A percentile compares a stretch with the other conserved stretches of the same genome.
phyloP scores from a whole-genome alignment of 2,888 invertebrate genomes.

The Falcaria lacertinaria region DNA sequence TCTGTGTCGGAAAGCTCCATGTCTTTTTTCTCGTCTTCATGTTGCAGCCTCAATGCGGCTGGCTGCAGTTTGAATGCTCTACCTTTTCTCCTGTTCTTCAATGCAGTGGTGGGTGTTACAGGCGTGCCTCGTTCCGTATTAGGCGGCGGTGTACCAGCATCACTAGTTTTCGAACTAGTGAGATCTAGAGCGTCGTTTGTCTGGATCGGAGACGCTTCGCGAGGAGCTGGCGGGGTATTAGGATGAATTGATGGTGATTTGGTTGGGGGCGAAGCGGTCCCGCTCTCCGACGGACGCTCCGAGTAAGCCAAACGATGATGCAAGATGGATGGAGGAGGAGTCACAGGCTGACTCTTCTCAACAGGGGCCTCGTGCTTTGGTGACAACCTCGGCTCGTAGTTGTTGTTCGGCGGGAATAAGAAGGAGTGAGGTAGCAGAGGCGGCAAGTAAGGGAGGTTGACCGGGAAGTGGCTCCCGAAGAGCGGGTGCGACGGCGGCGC shows the following conservation, averaged over 20 bases:
- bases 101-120: conserved; percentile 60
- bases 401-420: conserved; percentile 71
- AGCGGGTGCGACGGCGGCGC: conserved; percentile 57
- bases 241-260: conserved; percentile 49
- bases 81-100: conserved; percentile 89
- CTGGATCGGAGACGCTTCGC: conserved; percentile 32
- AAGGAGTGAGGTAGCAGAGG: conserved; percentile 72
- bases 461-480: conserved; percentile 66
- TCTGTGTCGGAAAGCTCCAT: conserved; percentile 72
- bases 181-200: conserved; percentile 79
- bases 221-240: conserved; percentile 42
- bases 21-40: conserved; percentile 61
- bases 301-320: conserved; percentile 60
- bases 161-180: conserved; percentile 69
- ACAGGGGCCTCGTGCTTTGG: conserved; percentile 44
- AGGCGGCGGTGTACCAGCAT: conserved; percentile 59
- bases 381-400: conserved; percentile 56
- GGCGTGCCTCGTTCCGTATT: conserved; percentile 45
- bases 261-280: conserved; percentile 34
- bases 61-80: conserved; percentile 90
- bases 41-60: conserved; percentile 65
- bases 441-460: conserved; percentile 67
- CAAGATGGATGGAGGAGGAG: conserved; percentile 56
- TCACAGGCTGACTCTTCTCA: conserved; percentile 39
- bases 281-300: conserved; percentile 39